These are phyloP conservation scores for Lepilemur septentrionalis DNA, from an alignment of 2,797 vertebrate genomes.

Conservation along the genomic window DNA sequence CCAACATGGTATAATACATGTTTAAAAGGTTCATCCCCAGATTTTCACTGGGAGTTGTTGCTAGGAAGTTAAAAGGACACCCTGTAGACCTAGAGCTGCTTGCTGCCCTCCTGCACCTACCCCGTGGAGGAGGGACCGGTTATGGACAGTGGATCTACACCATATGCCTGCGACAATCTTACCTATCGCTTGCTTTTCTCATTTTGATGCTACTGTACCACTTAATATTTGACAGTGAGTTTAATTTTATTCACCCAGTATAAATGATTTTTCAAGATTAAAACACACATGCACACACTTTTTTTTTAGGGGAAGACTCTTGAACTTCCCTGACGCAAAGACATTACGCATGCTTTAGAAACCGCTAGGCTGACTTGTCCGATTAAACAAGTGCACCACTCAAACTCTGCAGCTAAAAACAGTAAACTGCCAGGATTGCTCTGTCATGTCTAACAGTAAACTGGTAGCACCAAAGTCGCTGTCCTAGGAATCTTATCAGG, in stretches of 20 bases:
- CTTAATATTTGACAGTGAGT: background rate
- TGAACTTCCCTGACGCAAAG: background rate
- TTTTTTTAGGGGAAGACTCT: background rate
- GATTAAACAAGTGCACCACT: background rate
- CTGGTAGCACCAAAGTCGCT: background rate
- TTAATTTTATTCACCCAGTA: background rate
- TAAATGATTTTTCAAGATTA: background rate
- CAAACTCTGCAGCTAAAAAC: background rate
- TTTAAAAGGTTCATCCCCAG: background rate
- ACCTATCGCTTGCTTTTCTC: background rate
- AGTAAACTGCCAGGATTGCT: background rate
- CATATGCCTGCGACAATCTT: background rate
- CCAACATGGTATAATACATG: background rate
- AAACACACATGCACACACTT: background rate
- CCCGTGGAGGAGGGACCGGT: background rate
- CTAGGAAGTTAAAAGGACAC: background rate
- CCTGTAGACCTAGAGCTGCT: background rate
- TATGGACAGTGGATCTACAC: fast-evolving
- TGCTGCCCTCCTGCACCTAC: fast-evolving
- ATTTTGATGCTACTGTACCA: background rate
- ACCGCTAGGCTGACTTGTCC: background rate
- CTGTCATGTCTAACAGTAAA: background rate
- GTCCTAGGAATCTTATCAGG: background rate
- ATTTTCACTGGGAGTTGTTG: background rate
- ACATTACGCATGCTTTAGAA: background rate